Conservation (phyloP, 2,113 vertebrate species). For the Tympanuchus pallidicinctus region DNA sequence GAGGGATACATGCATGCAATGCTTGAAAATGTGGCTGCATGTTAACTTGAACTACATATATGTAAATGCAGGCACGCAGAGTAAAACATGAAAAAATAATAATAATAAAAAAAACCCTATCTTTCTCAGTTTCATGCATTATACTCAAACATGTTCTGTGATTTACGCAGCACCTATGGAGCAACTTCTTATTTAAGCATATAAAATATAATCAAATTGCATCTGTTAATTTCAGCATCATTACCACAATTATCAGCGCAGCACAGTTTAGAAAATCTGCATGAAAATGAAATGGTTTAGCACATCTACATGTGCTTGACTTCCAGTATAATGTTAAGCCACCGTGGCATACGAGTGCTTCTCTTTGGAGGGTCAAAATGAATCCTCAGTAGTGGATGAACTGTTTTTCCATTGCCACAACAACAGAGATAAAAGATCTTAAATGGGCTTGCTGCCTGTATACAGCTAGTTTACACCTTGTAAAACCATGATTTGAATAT, state of each 20-base stretch:
- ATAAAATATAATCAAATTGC: background rate
- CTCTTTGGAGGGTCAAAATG: background rate
- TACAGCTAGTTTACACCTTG: background rate
- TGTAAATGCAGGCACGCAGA: background rate
- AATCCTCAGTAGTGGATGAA: background rate
- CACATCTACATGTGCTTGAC: background rate
- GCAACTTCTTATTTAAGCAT: background rate
- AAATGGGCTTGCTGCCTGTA: background rate
- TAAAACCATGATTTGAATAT: background rate
- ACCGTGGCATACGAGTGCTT: background rate
- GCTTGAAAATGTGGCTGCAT: background rate
- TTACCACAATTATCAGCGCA: background rate
- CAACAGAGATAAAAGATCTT: background rate
- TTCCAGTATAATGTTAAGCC: background rate
- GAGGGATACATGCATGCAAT: background rate
- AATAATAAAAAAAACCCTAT: background rate
- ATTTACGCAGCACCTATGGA: background rate
- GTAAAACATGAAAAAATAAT: background rate
- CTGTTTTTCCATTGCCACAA: background rate
- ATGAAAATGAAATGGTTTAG: background rate
- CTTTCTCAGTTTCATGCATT: background rate
- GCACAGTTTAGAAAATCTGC: background rate
- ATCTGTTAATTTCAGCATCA: background rate
- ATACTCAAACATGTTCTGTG: background rate
- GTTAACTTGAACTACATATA: background rate